Evolutionary conservation across 2,888 invertebrate species (phyloP).

Genomic region (Pristionchus arcanus): DNA sequence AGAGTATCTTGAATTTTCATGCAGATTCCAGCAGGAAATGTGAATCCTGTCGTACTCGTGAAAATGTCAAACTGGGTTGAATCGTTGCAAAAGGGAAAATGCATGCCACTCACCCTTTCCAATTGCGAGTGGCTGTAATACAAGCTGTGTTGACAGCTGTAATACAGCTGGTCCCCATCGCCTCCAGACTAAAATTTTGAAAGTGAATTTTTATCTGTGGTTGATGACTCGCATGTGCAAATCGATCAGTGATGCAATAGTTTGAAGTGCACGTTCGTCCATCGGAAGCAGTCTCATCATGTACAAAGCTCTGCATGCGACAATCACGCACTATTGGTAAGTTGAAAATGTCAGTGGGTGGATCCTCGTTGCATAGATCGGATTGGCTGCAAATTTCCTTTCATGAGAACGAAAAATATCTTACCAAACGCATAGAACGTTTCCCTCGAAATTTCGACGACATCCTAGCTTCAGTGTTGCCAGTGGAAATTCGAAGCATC

Average conservation of each 20-base stretch:
- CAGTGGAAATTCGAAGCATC: background rate
- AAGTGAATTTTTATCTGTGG: background rate
- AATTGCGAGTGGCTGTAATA: background rate
- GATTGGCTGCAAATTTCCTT: background rate
- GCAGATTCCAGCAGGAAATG: background rate
- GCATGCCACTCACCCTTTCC: background rate
- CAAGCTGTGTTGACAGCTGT: background rate
- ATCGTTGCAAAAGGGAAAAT: background rate
- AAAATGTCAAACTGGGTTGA: background rate
- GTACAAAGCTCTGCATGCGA: background rate
- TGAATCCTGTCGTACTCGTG: background rate
- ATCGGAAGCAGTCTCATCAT: background rate
- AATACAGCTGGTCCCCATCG: background rate
- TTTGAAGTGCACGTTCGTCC: background rate
- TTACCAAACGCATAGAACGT: conserved; percentile 20
- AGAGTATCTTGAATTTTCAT: background rate
- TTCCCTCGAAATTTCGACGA: background rate
- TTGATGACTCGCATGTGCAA: background rate
- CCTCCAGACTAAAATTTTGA: background rate
- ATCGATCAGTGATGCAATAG: background rate
- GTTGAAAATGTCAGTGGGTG: background rate
- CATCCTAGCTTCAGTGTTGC: background rate
- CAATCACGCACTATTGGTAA: background rate
- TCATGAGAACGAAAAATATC: background rate
- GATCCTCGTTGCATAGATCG: background rate